Evolutionary conservation across 1,140 invertebrate genomes (phyloP).

Genomic region (Meloidogyne floridensis): DNA sequence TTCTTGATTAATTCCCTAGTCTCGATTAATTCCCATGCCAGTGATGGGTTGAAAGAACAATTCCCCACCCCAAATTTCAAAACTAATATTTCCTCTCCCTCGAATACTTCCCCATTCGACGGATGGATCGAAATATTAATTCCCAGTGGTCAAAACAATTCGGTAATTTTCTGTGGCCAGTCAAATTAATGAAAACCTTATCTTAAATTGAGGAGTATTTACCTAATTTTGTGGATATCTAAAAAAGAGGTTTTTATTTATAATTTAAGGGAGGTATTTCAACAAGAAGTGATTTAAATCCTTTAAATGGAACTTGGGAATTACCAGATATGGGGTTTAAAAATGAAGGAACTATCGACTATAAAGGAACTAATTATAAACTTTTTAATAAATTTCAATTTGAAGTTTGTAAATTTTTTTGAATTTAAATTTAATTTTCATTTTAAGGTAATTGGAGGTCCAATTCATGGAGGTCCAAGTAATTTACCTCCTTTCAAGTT

Average conservation of each 20-base stretch:
- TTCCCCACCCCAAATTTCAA: too few relatives aligned
- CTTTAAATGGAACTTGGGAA: slow-evolving; percentile 67
- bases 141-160: too few relatives aligned
- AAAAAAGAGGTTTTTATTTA: not conserved
- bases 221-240: not conserved
- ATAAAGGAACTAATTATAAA: slow-evolving; percentile 70
- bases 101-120: too few relatives aligned
- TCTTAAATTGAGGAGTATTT: too few relatives aligned
- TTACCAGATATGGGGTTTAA: slow-evolving; percentile 73
- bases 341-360: slow-evolving; percentile 74
- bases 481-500: slow-evolving; percentile 47
- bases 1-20: too few relatives aligned
- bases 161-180: too few relatives aligned
- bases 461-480: slow-evolving; percentile 67
- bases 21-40: too few relatives aligned
- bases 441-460: slow-evolving; percentile 68
- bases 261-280: slow-evolving; percentile 68
- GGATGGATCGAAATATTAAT: too few relatives aligned
- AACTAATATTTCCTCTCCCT: too few relatives aligned
- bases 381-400: slow-evolving; percentile 69
- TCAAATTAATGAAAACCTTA: too few relatives aligned
- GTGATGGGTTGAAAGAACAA: too few relatives aligned
- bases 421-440: not conserved
- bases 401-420: slow-evolving; percentile 66
- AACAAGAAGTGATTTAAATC: slow-evolving; percentile 62